Percentiles rank a stretch among this genome's conserved stretches.
These are phyloP conservation scores for Psittacula echo DNA, from an alignment of 2,797 vertebrate species.

Conservation along the genomic window DNA sequence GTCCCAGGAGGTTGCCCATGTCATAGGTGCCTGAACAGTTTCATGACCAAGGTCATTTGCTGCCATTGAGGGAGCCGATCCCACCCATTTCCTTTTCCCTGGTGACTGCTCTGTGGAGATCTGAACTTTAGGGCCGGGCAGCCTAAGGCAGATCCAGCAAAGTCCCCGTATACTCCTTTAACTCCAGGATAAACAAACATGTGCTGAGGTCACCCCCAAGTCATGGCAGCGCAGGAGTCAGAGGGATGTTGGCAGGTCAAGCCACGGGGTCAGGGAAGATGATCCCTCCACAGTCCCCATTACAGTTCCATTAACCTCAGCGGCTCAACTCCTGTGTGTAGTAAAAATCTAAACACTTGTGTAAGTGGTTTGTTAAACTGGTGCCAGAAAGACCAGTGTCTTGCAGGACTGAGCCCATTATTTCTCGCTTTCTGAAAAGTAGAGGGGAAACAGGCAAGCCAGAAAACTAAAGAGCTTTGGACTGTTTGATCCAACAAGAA, in stretches of 20 bases:
- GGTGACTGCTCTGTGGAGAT: neutral
- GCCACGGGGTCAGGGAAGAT: neutral
- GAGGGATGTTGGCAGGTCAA: neutral
- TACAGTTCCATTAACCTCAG: constrained; percentile 38
- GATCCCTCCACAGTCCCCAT: neutral
- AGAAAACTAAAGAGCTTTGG: neutral
- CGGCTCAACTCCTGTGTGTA: neutral
- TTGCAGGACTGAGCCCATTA: constrained; percentile 24
- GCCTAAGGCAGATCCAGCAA: neutral
- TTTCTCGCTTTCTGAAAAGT: neutral
- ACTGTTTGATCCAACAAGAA: neutral
- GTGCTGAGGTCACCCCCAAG: constrained; percentile 19
- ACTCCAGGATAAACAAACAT: constrained; percentile 50
- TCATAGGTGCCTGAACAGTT: neutral
- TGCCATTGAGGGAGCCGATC: rapidly evolving
- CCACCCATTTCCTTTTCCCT: neutral
- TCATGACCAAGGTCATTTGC: neutral
- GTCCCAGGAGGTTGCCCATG: neutral
- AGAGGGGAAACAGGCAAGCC: neutral
- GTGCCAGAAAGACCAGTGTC: constrained; percentile 20
- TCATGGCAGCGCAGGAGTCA: neutral
- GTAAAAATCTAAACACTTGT: constrained; percentile 42
- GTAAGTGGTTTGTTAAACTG: constrained; percentile 19
- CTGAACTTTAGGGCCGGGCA: neutral
- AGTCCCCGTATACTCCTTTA: neutral